These are phyloP conservation scores for Oriolus oriolus DNA, from an alignment of 2,113 vertebrate species.

Conservation along the genomic window DNA sequence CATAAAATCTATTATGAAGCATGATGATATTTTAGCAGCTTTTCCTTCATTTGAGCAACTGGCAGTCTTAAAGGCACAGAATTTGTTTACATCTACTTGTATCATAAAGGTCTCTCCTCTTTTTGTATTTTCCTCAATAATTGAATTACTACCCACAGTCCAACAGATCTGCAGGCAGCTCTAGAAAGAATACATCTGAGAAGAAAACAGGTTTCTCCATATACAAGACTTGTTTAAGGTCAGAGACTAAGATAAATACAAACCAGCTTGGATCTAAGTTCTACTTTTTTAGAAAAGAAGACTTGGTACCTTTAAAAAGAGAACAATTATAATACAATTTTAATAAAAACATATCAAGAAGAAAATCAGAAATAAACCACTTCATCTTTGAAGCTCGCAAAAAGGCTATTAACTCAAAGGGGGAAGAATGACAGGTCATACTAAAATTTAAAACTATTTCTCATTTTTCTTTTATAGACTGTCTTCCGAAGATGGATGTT, in stretches of 20 bases:
- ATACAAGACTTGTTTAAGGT: background rate
- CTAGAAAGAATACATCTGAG: background rate
- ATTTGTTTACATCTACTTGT: background rate
- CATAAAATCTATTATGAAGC: background rate
- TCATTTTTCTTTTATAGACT: background rate
- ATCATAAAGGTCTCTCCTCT: background rate
- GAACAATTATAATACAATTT: background rate
- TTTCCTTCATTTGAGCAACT: background rate
- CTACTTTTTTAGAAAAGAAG: background rate
- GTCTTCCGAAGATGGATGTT: background rate
- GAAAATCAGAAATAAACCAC: background rate
- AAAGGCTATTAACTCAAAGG: background rate
- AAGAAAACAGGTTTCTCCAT: background rate
- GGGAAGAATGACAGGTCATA: background rate
- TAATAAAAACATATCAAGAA: background rate
- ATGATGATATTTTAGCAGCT: background rate
- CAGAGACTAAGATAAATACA: background rate
- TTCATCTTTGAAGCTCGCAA: background rate
- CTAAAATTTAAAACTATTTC: background rate
- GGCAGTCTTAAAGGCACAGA: background rate
- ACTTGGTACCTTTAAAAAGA: background rate
- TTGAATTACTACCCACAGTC: background rate
- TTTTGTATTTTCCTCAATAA: background rate
- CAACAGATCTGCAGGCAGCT: background rate
- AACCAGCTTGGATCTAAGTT: background rate